Percentiles rank a stretch among this genome's conserved stretches.
Evolutionary conservation across 2,113 vertebrate species (phyloP).

Genomic region (Cromileptes altivelis): DNA sequence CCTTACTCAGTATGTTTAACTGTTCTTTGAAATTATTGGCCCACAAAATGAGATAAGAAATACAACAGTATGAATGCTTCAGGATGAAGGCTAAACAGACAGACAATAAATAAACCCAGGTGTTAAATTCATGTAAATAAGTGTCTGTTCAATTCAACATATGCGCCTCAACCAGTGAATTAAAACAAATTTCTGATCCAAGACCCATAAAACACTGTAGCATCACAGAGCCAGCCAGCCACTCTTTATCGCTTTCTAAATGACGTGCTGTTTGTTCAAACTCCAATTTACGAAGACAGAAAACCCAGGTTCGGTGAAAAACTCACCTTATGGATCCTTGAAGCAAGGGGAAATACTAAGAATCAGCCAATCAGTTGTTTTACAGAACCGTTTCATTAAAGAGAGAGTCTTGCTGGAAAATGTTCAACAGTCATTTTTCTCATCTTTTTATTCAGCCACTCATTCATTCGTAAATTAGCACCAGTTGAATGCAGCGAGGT

Average conservation of each 20-base stretch:
- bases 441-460: slow-evolving; percentile 37
- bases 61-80: not conserved
- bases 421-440: slow-evolving; percentile 68
- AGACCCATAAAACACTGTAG: slow-evolving; percentile 16
- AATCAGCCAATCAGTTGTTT: slow-evolving; percentile 74
- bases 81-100: slow-evolving; percentile 17
- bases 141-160: not conserved
- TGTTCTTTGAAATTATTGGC: not conserved
- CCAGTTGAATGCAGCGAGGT: slow-evolving; percentile 30
- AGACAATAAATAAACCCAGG: slow-evolving; percentile 54
- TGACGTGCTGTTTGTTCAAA: slow-evolving; percentile 80
- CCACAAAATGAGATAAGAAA: not conserved
- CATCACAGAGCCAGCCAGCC: slow-evolving; percentile 6
- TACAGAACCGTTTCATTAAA: slow-evolving; percentile 82
- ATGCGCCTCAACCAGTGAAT: slow-evolving; percentile 30
- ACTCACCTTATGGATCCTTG: slow-evolving; percentile 84
- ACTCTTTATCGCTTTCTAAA: slow-evolving; percentile 71
- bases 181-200: slow-evolving; percentile 10
- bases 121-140: slow-evolving; percentile 11
- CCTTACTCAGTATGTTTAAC: not conserved
- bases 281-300: slow-evolving; percentile 81
- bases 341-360: slow-evolving; percentile 66
- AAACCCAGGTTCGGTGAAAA: slow-evolving; percentile 68
- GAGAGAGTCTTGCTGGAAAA: slow-evolving; percentile 82
- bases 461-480: slow-evolving; percentile 49